Base-by-base conservation (phyloP, 2,113 vertebrate genomes). In the Pogona vitticeps region DNA sequence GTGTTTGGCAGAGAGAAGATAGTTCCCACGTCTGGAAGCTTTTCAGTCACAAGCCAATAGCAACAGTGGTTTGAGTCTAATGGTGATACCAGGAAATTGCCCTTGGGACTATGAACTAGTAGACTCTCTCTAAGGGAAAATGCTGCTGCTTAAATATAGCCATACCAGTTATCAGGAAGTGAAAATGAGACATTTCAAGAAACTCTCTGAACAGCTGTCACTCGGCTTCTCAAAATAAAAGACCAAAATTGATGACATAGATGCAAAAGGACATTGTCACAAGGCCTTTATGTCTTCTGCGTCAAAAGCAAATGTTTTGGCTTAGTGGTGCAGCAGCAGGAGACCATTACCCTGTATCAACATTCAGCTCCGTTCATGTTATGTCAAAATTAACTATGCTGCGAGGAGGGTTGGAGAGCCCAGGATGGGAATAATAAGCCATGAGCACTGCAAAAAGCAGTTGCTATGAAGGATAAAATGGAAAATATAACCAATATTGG, bases 121-220 rank as follows among this genome's bases (percentile, higher is more conserved):
- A n/a, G 26, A 17, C 36, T 80, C 31, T 33, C 77, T 75, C 26
- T 0, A 3, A 81, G 15, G 61, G 58, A 23, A 76, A 86, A 67
- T 52, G 59, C 78, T 81, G 78, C 21, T 81, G 70, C 85, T 56
- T 73, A 42, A 81, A 28, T 65, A n/a, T 68, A 65, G 68, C 23
- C 79, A 75, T 75, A 40, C 79, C 70, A 75, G 70, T 73, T 81
- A 81, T 75, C 59, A 75, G 58, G 78, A 86, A 81, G 78, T 86
- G 78, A 86, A 81, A 81, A 86, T 86, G 70, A 86, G 85, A 81
- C 70, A 86, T 86, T 81, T 81, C 70, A 86, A 86, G 59, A 80
- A 65, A 86, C 18, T 65, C 40, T 81, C 85, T 75, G 85, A 81
- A 81, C 85, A 86, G 78, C 78, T 86, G 85, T 65, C 46, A 38